phyloP scores from a whole-genome alignment of 1,140 invertebrate species.

The Paralvinella palmiformis region DNA sequence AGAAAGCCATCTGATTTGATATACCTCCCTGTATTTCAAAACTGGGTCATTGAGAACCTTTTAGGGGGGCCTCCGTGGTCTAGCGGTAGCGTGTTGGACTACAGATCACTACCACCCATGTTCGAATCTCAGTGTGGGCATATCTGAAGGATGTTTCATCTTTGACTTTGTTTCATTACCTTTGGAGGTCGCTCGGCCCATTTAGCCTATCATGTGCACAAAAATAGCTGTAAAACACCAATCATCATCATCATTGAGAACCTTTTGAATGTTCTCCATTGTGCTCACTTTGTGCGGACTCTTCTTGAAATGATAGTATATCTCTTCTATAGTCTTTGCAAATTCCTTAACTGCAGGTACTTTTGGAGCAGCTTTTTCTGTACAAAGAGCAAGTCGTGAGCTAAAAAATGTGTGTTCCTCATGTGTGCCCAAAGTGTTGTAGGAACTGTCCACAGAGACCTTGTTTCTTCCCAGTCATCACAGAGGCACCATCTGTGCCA shows the following conservation, averaged over 20 bases:
- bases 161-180: too few species aligned
- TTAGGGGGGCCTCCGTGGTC: too few species aligned
- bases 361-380: slow-evolving; percentile 10
- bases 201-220: too few species aligned
- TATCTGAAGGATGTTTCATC: too few species aligned
- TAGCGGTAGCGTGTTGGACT: too few species aligned
- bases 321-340: neutral
- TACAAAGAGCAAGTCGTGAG: slow-evolving; percentile 20
- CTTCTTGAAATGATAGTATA: neutral
- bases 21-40: neutral
- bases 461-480: slow-evolving; percentile 22
- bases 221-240: too few species aligned
- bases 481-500: slow-evolving; percentile 24
- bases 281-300: neutral
- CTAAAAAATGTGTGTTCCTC: slow-evolving; percentile 22
- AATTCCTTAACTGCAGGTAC: neutral
- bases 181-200: too few species aligned
- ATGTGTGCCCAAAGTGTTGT: slow-evolving; percentile 2
- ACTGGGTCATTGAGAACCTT: neutral
- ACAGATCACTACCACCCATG: too few species aligned
- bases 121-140: too few species aligned
- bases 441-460: slow-evolving; percentile 21
- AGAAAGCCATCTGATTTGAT: neutral
- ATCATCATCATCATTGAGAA: too few species aligned
- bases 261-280: neutral